phyloP scores from a whole-genome alignment of 2,113 vertebrate genomes.

The Desmodus rotundus region DNA sequence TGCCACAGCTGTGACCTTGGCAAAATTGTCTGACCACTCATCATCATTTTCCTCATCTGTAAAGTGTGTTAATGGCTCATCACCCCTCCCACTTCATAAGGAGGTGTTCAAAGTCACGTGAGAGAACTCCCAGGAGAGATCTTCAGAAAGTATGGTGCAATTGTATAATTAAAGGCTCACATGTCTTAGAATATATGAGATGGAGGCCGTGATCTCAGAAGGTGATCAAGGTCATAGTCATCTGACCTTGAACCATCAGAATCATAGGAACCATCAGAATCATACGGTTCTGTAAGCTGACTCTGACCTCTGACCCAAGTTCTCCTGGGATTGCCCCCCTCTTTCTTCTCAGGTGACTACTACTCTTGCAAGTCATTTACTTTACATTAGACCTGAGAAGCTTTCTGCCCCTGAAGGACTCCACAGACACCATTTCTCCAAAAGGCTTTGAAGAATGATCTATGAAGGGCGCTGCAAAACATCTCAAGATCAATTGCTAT shows the following conservation, averaged over 20 bases:
- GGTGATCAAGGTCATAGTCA: background rate
- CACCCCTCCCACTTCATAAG: background rate
- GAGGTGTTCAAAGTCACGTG: background rate
- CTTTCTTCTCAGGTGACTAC: background rate
- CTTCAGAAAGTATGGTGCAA: background rate
- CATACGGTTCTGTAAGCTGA: fast-evolving
- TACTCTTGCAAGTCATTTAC: background rate
- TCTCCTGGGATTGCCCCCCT: fast-evolving
- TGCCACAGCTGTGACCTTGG: background rate
- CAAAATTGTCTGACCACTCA: background rate
- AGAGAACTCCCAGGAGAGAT: background rate
- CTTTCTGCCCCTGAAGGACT: conserved; percentile 19
- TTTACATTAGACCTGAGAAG: background rate
- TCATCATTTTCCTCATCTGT: background rate
- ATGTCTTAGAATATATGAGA: background rate
- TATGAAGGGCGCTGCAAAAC: conserved; percentile 59
- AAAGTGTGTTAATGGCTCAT: background rate
- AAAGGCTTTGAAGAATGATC: conserved; percentile 68
- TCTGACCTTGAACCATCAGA: background rate
- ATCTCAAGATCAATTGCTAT: conserved; percentile 69
- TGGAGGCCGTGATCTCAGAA: background rate
- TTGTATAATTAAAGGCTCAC: background rate
- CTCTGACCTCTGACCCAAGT: background rate
- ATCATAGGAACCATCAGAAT: background rate
- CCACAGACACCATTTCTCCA: conserved; percentile 12